Base-by-base conservation (phyloP, 2,888 invertebrate species). In the Epirrita christyi region DNA sequence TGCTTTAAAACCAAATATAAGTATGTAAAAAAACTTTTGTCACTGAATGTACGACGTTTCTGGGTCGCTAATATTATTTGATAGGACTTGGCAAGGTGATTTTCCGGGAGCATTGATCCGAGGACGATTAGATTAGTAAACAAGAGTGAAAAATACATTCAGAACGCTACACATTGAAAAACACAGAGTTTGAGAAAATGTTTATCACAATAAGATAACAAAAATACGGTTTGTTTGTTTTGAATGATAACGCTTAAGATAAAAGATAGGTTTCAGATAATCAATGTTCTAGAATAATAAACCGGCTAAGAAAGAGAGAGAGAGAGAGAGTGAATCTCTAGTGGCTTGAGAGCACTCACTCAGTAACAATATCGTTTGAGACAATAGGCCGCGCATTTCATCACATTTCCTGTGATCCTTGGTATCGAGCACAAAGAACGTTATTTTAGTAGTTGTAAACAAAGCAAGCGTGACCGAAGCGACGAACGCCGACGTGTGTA, bases 381-480 rank as follows among this genome's bases (percentile, higher is more conserved):
- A 57, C 51, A 57, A 57, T 51, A 27, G 14, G 8, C 6, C n/a
- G 5, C n/a, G 38, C 10, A 11, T 43, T 49, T 51, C 50, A 50
- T 45, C 49, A 54, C 49, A 38, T 50, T 59, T 42, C 59, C 46
- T 40, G 54, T 21, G 37, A 49, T 50, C 59, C 13, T n/a, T 11
- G 15, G 40, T 44, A 51, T 38, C 54, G 29, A 50, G 29, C 59
- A 72, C 68, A 76, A 74, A 72, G 67, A 61, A 32, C 61, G 70
- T 68, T 72, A 75, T 75, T 77, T 76, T 49, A 58, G 63, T 27
- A 27, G 38, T 38, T 51, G 66, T 70, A 67, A 70, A 69, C 65
- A 66, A 68, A 66, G 68, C 66, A 44, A 44, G 60, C 58, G 63
- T 67, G 67, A 64, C 61, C 62, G 51, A n/a, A n/a, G n/a, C n/a